Evolutionary conservation across 2,888 invertebrate species (phyloP).

Genomic region (Ophion ventricosus): DNA sequence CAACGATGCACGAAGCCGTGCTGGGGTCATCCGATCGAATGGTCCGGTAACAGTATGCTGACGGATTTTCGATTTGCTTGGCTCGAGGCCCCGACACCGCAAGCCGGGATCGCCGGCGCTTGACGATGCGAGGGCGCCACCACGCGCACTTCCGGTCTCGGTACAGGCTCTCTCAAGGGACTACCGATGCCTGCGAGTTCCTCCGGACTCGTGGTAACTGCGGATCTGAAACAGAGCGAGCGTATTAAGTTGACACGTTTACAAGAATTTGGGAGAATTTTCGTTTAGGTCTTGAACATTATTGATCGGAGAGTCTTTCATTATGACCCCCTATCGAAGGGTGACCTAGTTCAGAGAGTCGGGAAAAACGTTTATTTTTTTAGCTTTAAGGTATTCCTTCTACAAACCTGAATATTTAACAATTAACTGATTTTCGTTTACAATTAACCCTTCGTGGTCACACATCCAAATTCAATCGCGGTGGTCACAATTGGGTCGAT

Average conservation of each 20-base stretch:
- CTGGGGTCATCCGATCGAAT: conserved; percentile 79
- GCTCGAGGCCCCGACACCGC: conserved; percentile 34
- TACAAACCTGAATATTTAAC: no score
- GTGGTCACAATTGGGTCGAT: no score
- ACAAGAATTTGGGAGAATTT: background rate
- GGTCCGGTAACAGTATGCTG: conserved; percentile 80
- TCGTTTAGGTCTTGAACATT: background rate
- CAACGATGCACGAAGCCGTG: conserved; percentile 78
- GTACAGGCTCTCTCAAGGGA: conserved; percentile 74
- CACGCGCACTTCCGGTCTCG: conserved; percentile 79
- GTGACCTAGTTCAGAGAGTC: no score
- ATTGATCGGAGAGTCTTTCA: background rate
- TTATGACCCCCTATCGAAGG: no score
- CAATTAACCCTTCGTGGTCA: no score
- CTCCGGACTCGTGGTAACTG: conserved; percentile 69
- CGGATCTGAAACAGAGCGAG: conserved; percentile 67
- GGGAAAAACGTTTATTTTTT: no score
- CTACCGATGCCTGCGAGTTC: conserved; percentile 73
- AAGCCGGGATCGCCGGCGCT: conserved; percentile 67
- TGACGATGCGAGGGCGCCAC: conserved; percentile 79
- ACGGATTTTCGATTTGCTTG: conserved; percentile 79
- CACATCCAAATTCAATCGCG: no score
- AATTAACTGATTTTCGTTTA: no score
- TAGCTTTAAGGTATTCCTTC: no score
- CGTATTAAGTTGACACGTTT: background rate